Evolutionary conservation across 2,113 vertebrate species (phyloP).

Genomic region (Pterophyllum scalare): DNA sequence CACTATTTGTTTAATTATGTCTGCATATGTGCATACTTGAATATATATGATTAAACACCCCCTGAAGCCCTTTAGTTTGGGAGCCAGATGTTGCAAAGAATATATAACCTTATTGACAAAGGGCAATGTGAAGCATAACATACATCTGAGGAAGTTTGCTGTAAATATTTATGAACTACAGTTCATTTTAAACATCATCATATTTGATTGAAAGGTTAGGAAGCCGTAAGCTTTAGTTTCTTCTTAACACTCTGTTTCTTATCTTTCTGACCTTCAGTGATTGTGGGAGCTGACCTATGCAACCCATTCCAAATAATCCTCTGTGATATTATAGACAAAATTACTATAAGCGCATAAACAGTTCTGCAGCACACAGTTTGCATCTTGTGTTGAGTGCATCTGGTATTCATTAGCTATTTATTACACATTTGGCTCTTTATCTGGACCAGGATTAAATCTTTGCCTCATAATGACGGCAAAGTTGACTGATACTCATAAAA

Average conservation of each 20-base stretch:
- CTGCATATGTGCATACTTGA: conserved; percentile 54
- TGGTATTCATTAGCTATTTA: neutral
- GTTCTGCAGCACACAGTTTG: neutral
- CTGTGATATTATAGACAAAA: neutral
- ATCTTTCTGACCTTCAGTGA: neutral
- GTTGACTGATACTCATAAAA: conserved; percentile 29
- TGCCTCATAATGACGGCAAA: conserved; percentile 10
- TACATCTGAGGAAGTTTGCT: conserved; percentile 16
- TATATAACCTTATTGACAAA: conserved; percentile 61
- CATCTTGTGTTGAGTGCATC: neutral
- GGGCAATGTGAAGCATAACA: neutral
- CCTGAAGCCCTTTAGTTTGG: conserved; percentile 60
- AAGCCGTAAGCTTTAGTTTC: neutral
- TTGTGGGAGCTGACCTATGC: conserved; percentile 8
- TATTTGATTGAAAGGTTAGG: conserved; percentile 11
- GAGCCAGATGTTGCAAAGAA: conserved; percentile 76
- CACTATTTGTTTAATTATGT: conserved; percentile 39
- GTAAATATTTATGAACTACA: conserved; percentile 41
- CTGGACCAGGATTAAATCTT: conserved; percentile 27
- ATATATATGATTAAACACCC: conserved; percentile 66
- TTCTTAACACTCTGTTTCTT: neutral
- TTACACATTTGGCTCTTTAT: conserved; percentile 6
- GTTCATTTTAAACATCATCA: conserved; percentile 20
- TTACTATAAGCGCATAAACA: neutral
- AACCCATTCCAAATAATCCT: conserved; percentile 13